Evolutionary conservation across 2,113 vertebrate species (phyloP).

Genomic region (Rhagologus leucostigma): DNA sequence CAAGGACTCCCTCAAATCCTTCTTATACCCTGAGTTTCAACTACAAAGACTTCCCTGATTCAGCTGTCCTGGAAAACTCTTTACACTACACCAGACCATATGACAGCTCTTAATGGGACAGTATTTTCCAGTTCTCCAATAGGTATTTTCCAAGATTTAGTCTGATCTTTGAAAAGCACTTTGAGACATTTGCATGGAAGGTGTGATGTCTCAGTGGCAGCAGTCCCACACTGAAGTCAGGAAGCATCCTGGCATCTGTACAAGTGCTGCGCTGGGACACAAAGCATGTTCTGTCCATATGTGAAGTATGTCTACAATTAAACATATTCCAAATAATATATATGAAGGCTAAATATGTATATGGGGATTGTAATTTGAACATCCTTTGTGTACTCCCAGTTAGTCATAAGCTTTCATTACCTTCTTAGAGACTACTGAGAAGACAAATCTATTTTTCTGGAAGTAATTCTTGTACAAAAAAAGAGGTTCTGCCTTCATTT

Average conservation of each 20-base stretch:
- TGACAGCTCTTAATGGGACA: neutral
- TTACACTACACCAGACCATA: neutral
- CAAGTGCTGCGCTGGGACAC: fast-evolving
- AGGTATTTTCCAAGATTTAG: neutral
- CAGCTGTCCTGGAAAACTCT: neutral
- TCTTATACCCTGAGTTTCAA: neutral
- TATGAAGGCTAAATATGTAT: neutral
- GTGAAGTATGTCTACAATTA: neutral
- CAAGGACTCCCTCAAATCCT: neutral
- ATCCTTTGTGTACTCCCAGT: neutral
- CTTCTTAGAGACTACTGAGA: neutral
- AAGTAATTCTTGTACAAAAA: neutral
- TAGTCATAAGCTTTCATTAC: neutral
- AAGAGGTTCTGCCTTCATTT: neutral
- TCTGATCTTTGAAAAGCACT: neutral
- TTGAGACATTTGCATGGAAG: neutral
- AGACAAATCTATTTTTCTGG: neutral
- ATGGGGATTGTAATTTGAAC: neutral
- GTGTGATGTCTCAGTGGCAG: neutral
- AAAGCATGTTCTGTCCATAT: neutral
- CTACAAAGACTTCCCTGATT: neutral
- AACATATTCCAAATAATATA: neutral
- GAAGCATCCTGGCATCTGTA: neutral
- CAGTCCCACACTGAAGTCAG: neutral
- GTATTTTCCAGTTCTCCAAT: neutral